Conservation (phyloP, 1,140 invertebrate species). For the Brachionus angularis region DNA sequence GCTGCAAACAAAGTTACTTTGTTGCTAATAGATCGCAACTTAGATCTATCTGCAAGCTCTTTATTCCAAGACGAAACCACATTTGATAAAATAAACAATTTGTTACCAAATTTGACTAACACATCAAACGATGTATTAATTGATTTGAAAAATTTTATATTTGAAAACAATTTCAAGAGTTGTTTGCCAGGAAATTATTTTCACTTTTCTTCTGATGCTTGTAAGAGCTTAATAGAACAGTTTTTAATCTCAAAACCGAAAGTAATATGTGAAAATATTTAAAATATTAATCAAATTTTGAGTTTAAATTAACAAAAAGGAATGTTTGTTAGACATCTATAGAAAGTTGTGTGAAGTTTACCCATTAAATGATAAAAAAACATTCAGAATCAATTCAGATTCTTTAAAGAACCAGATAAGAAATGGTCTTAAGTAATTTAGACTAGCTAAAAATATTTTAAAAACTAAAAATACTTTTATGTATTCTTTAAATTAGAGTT, state of each 20-base stretch:
- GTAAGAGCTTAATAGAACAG: background rate
- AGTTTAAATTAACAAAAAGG: background rate
- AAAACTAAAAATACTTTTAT: background rate
- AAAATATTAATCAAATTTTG: too few relatives aligned
- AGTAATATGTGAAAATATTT: too few relatives aligned
- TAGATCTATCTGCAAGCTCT: slow-evolving; percentile 13
- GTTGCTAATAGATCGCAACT: slow-evolving; percentile 10
- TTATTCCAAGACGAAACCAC: slow-evolving; percentile 29
- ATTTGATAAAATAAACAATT: slow-evolving; percentile 36
- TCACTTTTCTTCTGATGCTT: background rate
- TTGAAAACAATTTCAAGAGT: slow-evolving; percentile 27
- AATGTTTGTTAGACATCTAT: slow-evolving; percentile 37
- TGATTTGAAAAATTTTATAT: slow-evolving; percentile 15
- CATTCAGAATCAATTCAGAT: slow-evolving; percentile 16
- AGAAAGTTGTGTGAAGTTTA: slow-evolving; percentile 20
- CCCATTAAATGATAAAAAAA: slow-evolving; percentile 22
- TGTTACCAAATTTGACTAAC: slow-evolving; percentile 4
- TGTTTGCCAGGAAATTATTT: slow-evolving; percentile 27
- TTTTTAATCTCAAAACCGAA: slow-evolving; percentile 7
- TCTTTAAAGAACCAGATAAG: background rate
- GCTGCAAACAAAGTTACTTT: slow-evolving; percentile 22
- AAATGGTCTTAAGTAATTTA: slow-evolving; percentile 34
- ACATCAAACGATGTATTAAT: slow-evolving; percentile 31
- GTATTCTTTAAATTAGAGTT: too few relatives aligned
- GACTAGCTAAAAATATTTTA: background rate